Conservation (phyloP, 1,140 invertebrate genomes). For the Drosophila eugracilis region DNA sequence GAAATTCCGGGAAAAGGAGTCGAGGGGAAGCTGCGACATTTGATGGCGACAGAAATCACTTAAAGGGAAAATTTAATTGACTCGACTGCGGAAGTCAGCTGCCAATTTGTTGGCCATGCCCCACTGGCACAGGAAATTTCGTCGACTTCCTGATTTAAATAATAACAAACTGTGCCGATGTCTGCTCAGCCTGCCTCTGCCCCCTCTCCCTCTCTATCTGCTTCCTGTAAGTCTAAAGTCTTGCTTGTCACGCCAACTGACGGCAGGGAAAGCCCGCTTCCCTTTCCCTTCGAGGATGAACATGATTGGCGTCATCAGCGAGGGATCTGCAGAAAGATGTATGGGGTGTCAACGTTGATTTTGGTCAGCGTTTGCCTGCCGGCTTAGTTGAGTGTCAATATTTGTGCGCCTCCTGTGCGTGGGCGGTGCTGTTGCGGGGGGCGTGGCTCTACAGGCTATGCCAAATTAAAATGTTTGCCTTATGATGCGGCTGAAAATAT, state of each 20-base stretch:
- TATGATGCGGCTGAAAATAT: conserved; percentile 63
- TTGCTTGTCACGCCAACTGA: conserved; percentile 78
- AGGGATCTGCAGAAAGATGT: conserved; percentile 20
- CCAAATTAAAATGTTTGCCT: conserved; percentile 79
- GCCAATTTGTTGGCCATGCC: conserved; percentile 77
- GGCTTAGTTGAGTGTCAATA: conserved; percentile 76
- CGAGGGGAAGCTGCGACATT: conserved; percentile 52
- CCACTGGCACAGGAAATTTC: conserved; percentile 73
- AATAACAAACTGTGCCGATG: conserved; percentile 78
- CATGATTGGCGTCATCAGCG: conserved; percentile 60
- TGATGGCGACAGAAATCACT: conserved; percentile 78
- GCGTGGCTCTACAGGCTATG: conserved; percentile 29
- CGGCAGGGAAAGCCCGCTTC: conserved; percentile 31
- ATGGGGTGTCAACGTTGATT: conserved; percentile 21
- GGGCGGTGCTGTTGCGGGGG: neutral
- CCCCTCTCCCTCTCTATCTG: neutral
- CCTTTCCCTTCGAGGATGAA: conserved; percentile 12
- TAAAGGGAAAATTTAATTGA: conserved; percentile 82
- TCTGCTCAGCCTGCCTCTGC: conserved; percentile 26
- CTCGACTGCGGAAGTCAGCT: conserved; percentile 64
- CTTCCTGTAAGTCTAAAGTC: conserved; percentile 49
- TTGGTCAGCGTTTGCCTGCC: conserved; percentile 57
- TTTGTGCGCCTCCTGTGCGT: conserved; percentile 44
- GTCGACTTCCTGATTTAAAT: conserved; percentile 84
- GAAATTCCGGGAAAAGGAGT: neutral